phyloP scores from a whole-genome alignment of 2,888 invertebrate genomes.

The Brachynemurus nebulosus region DNA sequence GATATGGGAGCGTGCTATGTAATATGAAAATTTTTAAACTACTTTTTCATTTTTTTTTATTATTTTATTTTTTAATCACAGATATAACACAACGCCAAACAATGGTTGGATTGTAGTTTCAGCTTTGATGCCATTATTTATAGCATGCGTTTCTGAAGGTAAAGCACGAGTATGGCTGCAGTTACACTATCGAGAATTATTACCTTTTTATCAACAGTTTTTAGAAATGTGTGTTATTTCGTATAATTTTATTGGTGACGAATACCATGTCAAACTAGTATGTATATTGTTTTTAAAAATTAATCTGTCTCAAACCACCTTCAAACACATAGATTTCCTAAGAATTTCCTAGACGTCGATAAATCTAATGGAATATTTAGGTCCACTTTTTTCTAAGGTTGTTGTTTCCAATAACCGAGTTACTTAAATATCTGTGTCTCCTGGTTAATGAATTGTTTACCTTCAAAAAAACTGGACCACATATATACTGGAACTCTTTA shows the following conservation, averaged over 20 bases:
- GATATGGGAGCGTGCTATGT: no score
- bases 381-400: no score
- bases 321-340: not conserved
- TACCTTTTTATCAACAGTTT: slow-evolving; percentile 19
- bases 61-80: no score
- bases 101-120: slow-evolving; percentile 7
- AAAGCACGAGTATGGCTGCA: slow-evolving; percentile 20
- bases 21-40: no score
- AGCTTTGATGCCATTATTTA: slow-evolving; percentile 17
- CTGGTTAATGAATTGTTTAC: no score
- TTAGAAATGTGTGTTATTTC: slow-evolving; percentile 15
- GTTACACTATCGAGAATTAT: slow-evolving; percentile 20
- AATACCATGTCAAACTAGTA: slow-evolving; percentile 17
- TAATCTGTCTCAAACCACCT: not conserved
- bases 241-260: slow-evolving; percentile 2
- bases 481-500: no score
- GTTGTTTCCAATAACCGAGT: no score
- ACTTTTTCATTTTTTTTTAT: not conserved
- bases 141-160: slow-evolving; percentile 13
- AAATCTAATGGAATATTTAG: no score
- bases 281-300: slow-evolving; percentile 10
- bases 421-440: no score
- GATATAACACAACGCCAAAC: not conserved
- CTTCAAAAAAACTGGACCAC: no score
- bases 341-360: no score